These are phyloP conservation scores for Nannobrachium achirus DNA, from an alignment of 2,113 vertebrate genomes.

Conservation along the genomic window DNA sequence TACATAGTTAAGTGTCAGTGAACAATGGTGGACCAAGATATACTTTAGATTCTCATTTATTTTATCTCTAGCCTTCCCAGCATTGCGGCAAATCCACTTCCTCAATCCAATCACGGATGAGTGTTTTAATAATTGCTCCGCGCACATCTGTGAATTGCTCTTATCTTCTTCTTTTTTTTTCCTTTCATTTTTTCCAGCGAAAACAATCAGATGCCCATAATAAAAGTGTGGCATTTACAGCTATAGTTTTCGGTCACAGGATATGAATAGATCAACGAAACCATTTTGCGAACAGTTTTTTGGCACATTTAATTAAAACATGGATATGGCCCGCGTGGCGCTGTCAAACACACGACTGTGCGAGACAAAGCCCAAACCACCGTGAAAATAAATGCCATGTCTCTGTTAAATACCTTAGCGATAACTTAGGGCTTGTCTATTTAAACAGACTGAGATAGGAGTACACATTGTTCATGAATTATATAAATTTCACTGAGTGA, in stretches of 20 bases:
- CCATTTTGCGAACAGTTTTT: no score
- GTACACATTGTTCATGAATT: background rate
- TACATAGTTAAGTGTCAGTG: background rate
- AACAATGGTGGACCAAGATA: constrained; percentile 13
- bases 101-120: constrained; percentile 4
- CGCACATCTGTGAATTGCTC: constrained; percentile 7
- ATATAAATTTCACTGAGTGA: constrained; percentile 1
- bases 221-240: constrained; percentile 8
- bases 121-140: constrained; percentile 43
- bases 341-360: background rate
- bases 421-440: constrained; percentile 1
- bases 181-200: constrained; percentile 11
- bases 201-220: constrained; percentile 20
- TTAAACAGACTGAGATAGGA: background rate
- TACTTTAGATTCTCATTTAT: constrained; percentile 16
- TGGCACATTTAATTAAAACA: no score
- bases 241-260: no score
- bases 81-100: constrained; percentile 21
- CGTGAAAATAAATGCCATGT: background rate
- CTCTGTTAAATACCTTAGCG: background rate
- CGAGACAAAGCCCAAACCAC: background rate
- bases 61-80: constrained; percentile 19
- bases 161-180: constrained; percentile 33
- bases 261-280: no score
- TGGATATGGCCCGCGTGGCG: no score